phyloP scores from a whole-genome alignment of 2,888 invertebrate species.

The Ellobium chinense region DNA sequence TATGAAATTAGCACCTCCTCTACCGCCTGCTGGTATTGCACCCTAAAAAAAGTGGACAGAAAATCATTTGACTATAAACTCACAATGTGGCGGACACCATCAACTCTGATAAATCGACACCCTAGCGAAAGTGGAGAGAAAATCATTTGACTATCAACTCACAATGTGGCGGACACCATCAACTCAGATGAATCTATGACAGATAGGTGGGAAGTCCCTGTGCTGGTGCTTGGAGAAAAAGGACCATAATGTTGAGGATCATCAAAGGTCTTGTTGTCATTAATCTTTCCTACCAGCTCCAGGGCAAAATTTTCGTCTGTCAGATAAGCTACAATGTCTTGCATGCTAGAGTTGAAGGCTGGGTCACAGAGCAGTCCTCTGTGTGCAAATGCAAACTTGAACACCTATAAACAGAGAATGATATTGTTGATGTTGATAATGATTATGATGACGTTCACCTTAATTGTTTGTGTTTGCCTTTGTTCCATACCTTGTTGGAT shows the following conservation, averaged over 20 bases:
- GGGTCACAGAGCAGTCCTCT: conserved; percentile 67
- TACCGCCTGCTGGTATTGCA: too few species aligned
- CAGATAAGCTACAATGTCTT: conserved; percentile 59
- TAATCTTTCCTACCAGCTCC: conserved; percentile 57
- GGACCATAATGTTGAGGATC: conserved; percentile 53
- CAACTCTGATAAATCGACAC: too few species aligned
- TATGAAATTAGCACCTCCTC: too few species aligned
- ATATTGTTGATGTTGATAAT: too few species aligned
- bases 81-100: too few species aligned
- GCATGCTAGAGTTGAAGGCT: conserved; percentile 53
- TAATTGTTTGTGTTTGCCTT: too few species aligned
- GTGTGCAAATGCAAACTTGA: conserved; percentile 72
- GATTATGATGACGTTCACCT: too few species aligned
- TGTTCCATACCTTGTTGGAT: too few species aligned
- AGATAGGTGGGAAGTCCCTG: conserved; percentile 74
- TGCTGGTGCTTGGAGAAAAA: conserved; percentile 50
- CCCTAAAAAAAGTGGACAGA: too few species aligned
- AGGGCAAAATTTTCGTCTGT: conserved; percentile 65
- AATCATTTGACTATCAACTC: too few species aligned
- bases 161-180: conserved; percentile 75
- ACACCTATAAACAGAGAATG: conserved; percentile 62
- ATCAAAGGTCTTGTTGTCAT: conserved; percentile 49
- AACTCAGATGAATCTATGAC: conserved; percentile 75
- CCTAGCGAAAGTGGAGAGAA: too few species aligned
- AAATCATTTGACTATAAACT: too few species aligned